phyloP scores from a whole-genome alignment of 2,113 vertebrate genomes.

The Erythrolamprus reginae region DNA sequence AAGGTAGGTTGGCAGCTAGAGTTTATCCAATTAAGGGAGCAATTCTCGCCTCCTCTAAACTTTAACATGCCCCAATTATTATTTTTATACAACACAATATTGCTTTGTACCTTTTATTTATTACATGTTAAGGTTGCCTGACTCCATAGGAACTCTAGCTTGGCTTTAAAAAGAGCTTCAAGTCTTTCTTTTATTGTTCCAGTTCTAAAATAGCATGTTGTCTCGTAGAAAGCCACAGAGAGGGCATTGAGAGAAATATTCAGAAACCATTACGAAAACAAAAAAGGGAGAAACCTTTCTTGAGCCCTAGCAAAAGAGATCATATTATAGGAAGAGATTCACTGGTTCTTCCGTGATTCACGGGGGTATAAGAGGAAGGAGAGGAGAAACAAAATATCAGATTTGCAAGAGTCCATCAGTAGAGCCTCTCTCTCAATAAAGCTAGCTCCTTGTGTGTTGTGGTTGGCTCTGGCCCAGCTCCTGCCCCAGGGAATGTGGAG shows the following conservation, averaged over 20 bases:
- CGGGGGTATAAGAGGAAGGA: not conserved
- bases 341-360: not conserved
- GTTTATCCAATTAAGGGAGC: not conserved
- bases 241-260: not conserved
- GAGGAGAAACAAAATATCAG: not conserved
- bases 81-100: not conserved
- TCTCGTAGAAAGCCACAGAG: not conserved
- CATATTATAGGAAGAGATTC: not conserved
- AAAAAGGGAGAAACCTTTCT: not conserved
- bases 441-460: not conserved
- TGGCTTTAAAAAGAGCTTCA: not conserved
- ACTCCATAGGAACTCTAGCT: not conserved
- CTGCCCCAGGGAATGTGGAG: too few species aligned
- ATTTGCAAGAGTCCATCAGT: not conserved
- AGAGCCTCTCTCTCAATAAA: not conserved
- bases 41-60: not conserved
- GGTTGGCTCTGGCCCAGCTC: too few species aligned
- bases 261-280: not conserved
- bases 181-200: not conserved
- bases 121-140: not conserved
- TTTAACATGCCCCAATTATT: not conserved
- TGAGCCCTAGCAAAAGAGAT: not conserved
- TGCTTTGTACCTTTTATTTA: not conserved
- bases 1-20: too few species aligned
- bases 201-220: not conserved